Conservation (phyloP, 2,797 vertebrate genomes). For the Poecilia gillii region DNA sequence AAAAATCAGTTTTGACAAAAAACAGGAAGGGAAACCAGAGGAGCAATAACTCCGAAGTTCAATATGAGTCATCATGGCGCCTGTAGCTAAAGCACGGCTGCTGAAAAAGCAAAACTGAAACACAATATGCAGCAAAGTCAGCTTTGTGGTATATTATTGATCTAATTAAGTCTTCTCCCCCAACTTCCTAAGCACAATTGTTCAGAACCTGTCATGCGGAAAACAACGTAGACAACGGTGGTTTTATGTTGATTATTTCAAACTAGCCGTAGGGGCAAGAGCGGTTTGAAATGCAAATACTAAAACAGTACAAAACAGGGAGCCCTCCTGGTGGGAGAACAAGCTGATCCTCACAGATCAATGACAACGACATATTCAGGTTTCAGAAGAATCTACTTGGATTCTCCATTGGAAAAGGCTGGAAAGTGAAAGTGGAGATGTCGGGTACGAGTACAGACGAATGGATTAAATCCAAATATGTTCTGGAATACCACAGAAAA, state of each 20-base stretch:
- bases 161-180: not conserved
- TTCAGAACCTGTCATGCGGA: not conserved
- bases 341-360: slow-evolving; percentile 2
- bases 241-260: slow-evolving; percentile 18
- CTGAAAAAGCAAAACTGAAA: slow-evolving; percentile 58
- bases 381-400: not conserved
- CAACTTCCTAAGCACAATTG: not conserved
- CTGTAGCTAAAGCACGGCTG: not conserved
- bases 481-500: not conserved
- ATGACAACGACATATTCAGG: not conserved
- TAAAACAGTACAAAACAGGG: slow-evolving; percentile 27
- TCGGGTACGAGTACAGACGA: too few species aligned
- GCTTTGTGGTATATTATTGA: not conserved
- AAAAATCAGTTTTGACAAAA: slow-evolving; percentile 16
- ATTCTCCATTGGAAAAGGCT: not conserved
- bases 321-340: slow-evolving; percentile 9
- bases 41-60: slow-evolving; percentile 8
- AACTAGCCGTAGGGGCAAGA: slow-evolving; percentile 3
- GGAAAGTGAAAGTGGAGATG: not conserved
- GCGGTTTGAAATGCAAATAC: slow-evolving; percentile 58
- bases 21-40: slow-evolving; percentile 57
- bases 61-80: slow-evolving; percentile 4
- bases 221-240: slow-evolving; percentile 1
- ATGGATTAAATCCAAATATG: not conserved
- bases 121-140: slow-evolving; percentile 4